Evolutionary conservation across 1,140 invertebrate species (phyloP).

Genomic region (Penaeus japonicus): DNA sequence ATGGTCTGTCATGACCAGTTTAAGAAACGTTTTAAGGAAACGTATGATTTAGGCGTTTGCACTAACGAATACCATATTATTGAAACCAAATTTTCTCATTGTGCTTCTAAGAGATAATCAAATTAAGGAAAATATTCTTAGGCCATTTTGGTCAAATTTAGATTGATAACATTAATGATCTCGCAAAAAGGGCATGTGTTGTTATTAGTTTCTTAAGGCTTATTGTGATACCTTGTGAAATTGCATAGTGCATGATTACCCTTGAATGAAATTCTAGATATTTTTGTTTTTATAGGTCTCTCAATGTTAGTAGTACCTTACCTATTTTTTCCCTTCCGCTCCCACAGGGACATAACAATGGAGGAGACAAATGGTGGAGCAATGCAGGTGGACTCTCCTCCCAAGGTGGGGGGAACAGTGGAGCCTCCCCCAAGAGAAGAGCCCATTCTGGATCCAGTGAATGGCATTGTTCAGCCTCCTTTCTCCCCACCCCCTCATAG

Average conservation of each 20-base stretch:
- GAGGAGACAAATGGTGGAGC: slow-evolving; percentile 53
- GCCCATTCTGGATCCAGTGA: slow-evolving; percentile 77
- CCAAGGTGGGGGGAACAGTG: slow-evolving; percentile 48
- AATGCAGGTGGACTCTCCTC: slow-evolving; percentile 54
- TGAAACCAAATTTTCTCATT: too few relatives aligned
- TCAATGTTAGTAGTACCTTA: not conserved
- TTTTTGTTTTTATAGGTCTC: too few relatives aligned
- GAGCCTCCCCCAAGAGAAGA: slow-evolving; percentile 77
- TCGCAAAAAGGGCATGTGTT: too few relatives aligned
- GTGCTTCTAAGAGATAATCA: too few relatives aligned
- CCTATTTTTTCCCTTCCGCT: not conserved
- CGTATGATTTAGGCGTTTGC: too few relatives aligned
- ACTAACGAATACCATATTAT: too few relatives aligned
- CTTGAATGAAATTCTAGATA: not conserved
- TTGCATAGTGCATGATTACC: not conserved
- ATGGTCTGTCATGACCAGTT: not conserved
- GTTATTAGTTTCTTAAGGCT: too few relatives aligned
- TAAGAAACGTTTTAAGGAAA: too few relatives aligned
- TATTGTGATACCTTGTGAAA: too few relatives aligned
- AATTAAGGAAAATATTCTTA: too few relatives aligned
- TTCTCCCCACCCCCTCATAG: slow-evolving; percentile 79
- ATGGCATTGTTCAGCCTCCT: slow-evolving; percentile 82
- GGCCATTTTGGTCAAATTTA: too few relatives aligned
- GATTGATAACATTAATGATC: not conserved
- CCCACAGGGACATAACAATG: slow-evolving; percentile 47